phyloP scores from a whole-genome alignment of 2,888 invertebrate genomes.

The Iphiclides podalirius region DNA sequence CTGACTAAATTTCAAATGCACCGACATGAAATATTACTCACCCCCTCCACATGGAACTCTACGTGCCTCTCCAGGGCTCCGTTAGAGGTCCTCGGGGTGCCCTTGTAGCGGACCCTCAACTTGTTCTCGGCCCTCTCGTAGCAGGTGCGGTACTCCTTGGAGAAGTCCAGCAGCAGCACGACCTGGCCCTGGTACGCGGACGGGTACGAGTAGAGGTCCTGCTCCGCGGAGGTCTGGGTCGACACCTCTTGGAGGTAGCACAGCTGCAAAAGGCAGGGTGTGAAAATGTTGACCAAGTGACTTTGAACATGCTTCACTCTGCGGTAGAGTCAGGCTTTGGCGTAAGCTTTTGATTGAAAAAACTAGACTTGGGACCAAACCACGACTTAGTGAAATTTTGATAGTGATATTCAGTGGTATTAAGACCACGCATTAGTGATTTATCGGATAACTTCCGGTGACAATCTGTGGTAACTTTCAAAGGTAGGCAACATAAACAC shows the following conservation, averaged over 20 bases:
- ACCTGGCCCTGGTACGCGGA: constrained; percentile 51
- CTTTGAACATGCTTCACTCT: no score
- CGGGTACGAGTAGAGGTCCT: constrained; percentile 50
- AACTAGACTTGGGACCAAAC: no score
- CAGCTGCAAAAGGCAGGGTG: constrained; percentile 43
- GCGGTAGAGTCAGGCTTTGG: no score
- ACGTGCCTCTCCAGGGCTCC: constrained; percentile 40
- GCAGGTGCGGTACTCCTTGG: constrained; percentile 34
- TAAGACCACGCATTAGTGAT: no score
- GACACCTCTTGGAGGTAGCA: constrained; percentile 51
- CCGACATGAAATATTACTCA: no score
- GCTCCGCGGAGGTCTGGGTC: constrained; percentile 45
- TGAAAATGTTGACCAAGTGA: not conserved
- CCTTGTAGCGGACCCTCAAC: constrained; percentile 47
- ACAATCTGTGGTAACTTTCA: no score
- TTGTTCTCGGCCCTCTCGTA: constrained; percentile 39
- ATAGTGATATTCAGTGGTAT: no score
- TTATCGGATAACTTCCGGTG: no score
- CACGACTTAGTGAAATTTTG: no score
- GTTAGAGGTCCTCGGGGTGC: constrained; percentile 38
- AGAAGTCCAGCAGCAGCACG: constrained; percentile 23
- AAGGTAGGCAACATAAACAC: no score
- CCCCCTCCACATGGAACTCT: constrained; percentile 48
- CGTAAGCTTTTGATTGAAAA: no score
- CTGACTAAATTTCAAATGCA: no score